These are phyloP conservation scores for Mylabris phalerata DNA, from an alignment of 1,140 invertebrate genomes.

Conservation along the genomic window DNA sequence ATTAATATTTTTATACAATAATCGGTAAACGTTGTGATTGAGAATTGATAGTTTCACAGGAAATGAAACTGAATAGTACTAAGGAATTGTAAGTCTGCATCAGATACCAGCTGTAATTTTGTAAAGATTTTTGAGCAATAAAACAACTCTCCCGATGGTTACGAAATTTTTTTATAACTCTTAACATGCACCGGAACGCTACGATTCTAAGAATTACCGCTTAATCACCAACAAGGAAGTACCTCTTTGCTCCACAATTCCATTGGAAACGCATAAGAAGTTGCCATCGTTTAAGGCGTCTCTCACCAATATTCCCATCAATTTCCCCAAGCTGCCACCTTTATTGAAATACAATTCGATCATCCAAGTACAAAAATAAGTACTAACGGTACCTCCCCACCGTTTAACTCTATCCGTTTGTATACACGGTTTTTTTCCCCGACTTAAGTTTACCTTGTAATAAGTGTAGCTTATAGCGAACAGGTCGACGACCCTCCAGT, in stretches of 20 bases:
- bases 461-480: conserved; percentile 24
- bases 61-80: conserved; percentile 11
- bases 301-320: neutral
- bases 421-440: too few relatives aligned
- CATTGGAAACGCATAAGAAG: neutral
- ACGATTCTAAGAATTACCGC: too few relatives aligned
- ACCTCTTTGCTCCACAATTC: too few relatives aligned
- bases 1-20: neutral
- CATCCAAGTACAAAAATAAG: conserved; percentile 27
- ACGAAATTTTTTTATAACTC: neutral
- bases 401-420: too few relatives aligned
- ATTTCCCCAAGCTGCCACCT: too few relatives aligned
- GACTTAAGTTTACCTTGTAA: conserved; percentile 25
- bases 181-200: neutral
- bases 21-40: neutral
- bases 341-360: conserved; percentile 26
- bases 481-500: conserved; percentile 30
- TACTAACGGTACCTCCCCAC: conserved; percentile 38
- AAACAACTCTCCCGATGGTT: neutral
- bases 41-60: conserved; percentile 6
- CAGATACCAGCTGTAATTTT: conserved; percentile 9
- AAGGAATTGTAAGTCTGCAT: conserved; percentile 21
- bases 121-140: neutral
- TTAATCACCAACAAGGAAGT: too few relatives aligned
- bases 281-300: conserved; percentile 10